These are phyloP conservation scores for Melanostoma scalare DNA, from an alignment of 2,888 invertebrate species.

Conservation along the genomic window DNA sequence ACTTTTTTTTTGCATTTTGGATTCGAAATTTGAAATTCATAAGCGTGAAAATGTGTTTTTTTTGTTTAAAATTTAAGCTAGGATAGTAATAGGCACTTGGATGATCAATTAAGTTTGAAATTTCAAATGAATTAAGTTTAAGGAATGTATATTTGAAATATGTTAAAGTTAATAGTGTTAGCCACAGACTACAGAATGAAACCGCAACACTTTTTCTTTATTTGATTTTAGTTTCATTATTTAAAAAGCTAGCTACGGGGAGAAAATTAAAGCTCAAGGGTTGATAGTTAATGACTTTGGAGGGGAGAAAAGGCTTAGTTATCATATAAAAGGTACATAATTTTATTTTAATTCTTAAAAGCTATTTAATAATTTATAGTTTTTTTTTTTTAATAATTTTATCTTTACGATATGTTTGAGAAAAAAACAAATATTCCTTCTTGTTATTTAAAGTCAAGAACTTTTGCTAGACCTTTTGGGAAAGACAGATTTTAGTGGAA, in stretches of 20 bases:
- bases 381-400: constrained; percentile 1
- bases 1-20: constrained; percentile 3
- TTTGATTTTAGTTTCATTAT: constrained; percentile 45
- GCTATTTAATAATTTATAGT: constrained; percentile 11
- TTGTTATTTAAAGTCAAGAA: not conserved
- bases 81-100: constrained; percentile 71
- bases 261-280: not conserved
- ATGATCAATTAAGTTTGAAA: constrained; percentile 30
- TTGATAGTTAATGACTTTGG: constrained; percentile 5
- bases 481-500: no score
- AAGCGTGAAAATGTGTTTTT: constrained; percentile 36
- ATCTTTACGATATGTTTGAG: constrained; percentile 46
- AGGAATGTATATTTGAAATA: constrained; percentile 40
- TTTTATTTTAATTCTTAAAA: constrained; percentile 16
- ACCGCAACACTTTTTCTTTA: constrained; percentile 36
- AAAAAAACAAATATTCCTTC: not conserved
- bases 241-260: constrained; percentile 43
- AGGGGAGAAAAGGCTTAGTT: not conserved
- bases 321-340: not conserved
- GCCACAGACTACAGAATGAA: constrained; percentile 55
- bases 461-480: no score
- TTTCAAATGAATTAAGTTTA: constrained; percentile 15
- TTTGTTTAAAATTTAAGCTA: constrained; percentile 37
- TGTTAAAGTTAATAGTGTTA: constrained; percentile 29
- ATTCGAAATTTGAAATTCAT: constrained; percentile 25